These are phyloP conservation scores for Copidosoma floridanum DNA, from an alignment of 1,140 invertebrate genomes.

Conservation along the genomic window DNA sequence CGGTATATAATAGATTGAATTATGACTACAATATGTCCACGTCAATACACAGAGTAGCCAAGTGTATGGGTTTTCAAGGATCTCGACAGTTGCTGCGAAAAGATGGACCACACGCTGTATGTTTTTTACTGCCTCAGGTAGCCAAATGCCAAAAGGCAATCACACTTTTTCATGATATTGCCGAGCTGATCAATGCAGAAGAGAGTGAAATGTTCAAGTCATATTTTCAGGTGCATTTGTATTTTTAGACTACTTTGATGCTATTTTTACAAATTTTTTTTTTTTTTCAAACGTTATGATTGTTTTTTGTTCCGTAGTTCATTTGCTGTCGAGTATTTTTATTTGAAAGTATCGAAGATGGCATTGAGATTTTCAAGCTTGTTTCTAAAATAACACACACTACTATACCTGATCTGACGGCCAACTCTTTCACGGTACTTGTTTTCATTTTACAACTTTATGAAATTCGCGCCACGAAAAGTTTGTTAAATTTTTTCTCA, in stretches of 20 bases:
- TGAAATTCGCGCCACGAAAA: too few species aligned
- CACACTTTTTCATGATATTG: slow-evolving; percentile 62
- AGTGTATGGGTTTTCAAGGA: slow-evolving; percentile 62
- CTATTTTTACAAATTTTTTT: slow-evolving; percentile 16
- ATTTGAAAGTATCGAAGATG: slow-evolving; percentile 27
- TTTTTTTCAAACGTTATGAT: slow-evolving; percentile 58
- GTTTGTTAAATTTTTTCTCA: slow-evolving; percentile 1
- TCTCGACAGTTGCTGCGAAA: slow-evolving; percentile 62
- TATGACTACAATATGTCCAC: slow-evolving; percentile 50
- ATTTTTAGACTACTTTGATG: neutral
- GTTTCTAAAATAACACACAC: slow-evolving; percentile 35
- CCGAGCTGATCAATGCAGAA: slow-evolving; percentile 59
- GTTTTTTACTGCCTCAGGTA: slow-evolving; percentile 61
- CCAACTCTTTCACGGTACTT: slow-evolving; percentile 38
- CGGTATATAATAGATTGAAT: slow-evolving; percentile 60
- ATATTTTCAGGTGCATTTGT: slow-evolving; percentile 34
- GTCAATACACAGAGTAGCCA: slow-evolving; percentile 55
- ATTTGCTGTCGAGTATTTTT: slow-evolving; percentile 37
- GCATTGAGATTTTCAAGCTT: slow-evolving; percentile 34
- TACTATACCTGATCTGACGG: slow-evolving; percentile 31
- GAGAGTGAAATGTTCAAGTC: slow-evolving; percentile 42
- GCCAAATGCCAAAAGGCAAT: slow-evolving; percentile 56
- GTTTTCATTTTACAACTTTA: too few species aligned
- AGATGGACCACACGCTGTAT: slow-evolving; percentile 61
- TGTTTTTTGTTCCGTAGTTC: slow-evolving; percentile 30